A percentile compares a stretch with the other conserved stretches of the same genome.
These are phyloP conservation scores for Helobdella robusta DNA, from an alignment of 2,888 invertebrate species.

Conservation along the genomic window DNA sequence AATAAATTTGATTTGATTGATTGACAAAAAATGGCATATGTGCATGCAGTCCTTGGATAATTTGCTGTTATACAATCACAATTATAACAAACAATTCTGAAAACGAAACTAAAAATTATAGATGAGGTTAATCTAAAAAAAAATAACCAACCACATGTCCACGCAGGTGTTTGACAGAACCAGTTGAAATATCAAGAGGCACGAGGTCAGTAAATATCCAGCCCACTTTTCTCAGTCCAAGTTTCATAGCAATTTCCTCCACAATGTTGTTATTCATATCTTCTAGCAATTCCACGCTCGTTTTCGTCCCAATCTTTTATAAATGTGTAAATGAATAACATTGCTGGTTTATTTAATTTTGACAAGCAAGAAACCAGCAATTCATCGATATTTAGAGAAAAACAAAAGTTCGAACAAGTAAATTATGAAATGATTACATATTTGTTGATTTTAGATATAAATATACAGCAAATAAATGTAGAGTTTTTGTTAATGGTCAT, in stretches of 20 bases:
- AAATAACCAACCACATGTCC: slow-evolving; percentile 55
- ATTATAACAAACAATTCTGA: too few relatives aligned
- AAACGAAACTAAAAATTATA: background rate
- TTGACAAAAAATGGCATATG: too few relatives aligned
- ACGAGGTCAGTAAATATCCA: slow-evolving; percentile 98
- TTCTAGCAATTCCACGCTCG: slow-evolving; percentile 56
- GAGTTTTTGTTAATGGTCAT: too few relatives aligned
- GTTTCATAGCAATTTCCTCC: slow-evolving; percentile 63
- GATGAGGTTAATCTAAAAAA: background rate
- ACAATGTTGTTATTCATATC: slow-evolving; percentile 59
- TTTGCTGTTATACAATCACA: too few relatives aligned
- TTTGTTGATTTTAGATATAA: background rate
- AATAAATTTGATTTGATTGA: too few relatives aligned
- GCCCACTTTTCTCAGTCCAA: slow-evolving; percentile 75
- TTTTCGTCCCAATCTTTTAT: slow-evolving; percentile 34
- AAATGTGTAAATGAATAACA: too few relatives aligned
- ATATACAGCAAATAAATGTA: background rate
- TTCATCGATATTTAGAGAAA: background rate
- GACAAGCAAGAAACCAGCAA: background rate
- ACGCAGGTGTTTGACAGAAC: slow-evolving; percentile 60
- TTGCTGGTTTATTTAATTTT: background rate
- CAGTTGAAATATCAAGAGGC: slow-evolving; percentile 70
- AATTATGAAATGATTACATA: background rate
- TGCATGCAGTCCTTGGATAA: too few relatives aligned
- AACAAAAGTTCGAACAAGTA: background rate